phyloP scores from a whole-genome alignment of 2,113 vertebrate genomes.

The Lampris megalopsis region DNA sequence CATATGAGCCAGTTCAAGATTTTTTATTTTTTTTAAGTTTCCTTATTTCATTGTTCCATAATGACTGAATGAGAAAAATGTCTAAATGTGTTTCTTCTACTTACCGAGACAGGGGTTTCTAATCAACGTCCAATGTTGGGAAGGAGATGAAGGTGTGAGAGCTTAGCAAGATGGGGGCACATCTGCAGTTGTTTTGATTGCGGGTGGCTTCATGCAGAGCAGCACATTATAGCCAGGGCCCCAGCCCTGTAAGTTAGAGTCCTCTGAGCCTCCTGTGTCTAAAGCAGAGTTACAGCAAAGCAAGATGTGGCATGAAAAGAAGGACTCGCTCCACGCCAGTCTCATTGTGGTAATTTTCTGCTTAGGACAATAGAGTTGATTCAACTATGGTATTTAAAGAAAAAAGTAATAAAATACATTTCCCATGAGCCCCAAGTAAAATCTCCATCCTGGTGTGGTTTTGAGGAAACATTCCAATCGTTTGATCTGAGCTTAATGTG shows the following conservation, averaged over 20 bases:
- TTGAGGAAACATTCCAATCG: constrained; percentile 52
- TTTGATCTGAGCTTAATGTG: constrained; percentile 53
- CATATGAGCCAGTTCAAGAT: too few relatives aligned
- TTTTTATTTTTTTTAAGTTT: neutral
- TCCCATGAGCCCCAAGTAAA: constrained; percentile 30
- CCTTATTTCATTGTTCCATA: constrained; percentile 4
- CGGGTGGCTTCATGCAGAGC: too few relatives aligned
- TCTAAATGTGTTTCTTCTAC: neutral
- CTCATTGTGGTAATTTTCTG: neutral
- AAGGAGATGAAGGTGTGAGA: neutral
- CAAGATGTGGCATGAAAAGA: constrained; percentile 45
- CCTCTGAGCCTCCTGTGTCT: constrained; percentile 46
- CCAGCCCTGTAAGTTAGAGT: constrained; percentile 10
- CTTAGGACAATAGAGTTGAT: neutral
- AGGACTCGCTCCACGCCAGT: constrained; percentile 16
- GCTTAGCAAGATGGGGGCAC: neutral
- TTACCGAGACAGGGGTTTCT: neutral
- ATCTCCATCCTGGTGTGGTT: constrained; percentile 32
- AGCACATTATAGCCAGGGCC: neutral
- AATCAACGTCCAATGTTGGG: neutral
- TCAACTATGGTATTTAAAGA: constrained; percentile 29
- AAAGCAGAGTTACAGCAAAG: constrained; percentile 34
- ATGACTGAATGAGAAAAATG: constrained; percentile 35
- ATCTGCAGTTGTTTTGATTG: neutral
- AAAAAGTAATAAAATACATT: constrained; percentile 1